phyloP scores from a whole-genome alignment of 2,113 vertebrate genomes.

The Paradisaea rubra region DNA sequence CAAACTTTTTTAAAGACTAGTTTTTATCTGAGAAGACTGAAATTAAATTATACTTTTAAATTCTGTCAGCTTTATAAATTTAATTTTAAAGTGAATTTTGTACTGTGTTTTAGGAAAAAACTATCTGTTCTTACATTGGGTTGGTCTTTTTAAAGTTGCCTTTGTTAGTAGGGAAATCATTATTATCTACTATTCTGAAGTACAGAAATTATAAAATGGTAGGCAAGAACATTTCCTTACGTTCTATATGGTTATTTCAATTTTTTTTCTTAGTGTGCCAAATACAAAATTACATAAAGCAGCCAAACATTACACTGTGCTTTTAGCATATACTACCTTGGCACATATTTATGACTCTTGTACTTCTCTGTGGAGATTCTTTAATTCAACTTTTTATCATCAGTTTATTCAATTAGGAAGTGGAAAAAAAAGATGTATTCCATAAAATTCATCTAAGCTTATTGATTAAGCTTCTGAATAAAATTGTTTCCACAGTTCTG shows the following conservation, averaged over 20 bases:
- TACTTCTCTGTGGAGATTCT: not conserved
- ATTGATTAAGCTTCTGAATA: not conserved
- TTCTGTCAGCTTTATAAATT: not conserved
- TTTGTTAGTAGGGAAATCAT: not conserved
- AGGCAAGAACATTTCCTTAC: not conserved
- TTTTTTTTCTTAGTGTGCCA: not conserved
- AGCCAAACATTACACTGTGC: not conserved
- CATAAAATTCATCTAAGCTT: not conserved
- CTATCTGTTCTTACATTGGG: not conserved
- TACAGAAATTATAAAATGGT: not conserved
- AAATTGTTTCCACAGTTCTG: not conserved
- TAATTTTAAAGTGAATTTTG: not conserved
- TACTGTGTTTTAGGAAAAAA: not conserved
- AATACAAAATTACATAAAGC: not conserved
- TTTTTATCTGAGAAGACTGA: not conserved
- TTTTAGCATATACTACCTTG: not conserved
- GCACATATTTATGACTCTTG: not conserved
- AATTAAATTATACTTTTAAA: not conserved
- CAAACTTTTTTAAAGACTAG: not conserved
- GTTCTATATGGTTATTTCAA: not conserved
- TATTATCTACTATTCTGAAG: not conserved
- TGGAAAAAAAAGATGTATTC: not conserved
- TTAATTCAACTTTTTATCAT: not conserved
- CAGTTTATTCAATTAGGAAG: not conserved
- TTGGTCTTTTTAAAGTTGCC: not conserved